Evolutionary conservation across 2,888 invertebrate species (phyloP).

Genomic region (Trachelus stipa): DNA sequence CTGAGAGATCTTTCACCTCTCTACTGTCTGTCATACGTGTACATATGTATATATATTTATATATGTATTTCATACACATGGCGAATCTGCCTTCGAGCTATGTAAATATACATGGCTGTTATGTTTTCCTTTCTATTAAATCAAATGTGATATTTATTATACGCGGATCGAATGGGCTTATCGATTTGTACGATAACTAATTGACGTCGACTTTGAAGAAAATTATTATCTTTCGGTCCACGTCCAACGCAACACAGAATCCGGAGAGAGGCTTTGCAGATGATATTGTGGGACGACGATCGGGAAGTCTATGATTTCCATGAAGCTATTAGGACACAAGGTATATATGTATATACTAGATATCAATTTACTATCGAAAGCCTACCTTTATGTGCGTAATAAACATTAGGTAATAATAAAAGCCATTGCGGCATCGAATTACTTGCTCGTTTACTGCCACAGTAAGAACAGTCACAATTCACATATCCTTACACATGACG

Average conservation of each 20-base stretch:
- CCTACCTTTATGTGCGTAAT: conserved; percentile 44
- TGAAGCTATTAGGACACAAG: conserved; percentile 7
- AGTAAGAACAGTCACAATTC: neutral
- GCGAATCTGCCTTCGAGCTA: neutral
- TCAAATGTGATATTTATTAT: neutral
- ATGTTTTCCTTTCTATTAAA: neutral
- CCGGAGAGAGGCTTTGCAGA: neutral
- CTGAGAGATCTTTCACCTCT: neutral
- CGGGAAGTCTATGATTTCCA: conserved; percentile 6
- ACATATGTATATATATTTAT: too few relatives aligned
- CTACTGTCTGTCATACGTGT: neutral
- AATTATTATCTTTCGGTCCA: neutral
- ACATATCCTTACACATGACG: neutral
- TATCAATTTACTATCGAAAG: conserved; percentile 40
- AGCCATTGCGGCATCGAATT: conserved; percentile 28
- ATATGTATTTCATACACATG: neutral
- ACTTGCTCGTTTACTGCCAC: conserved; percentile 12
- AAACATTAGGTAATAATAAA: conserved; percentile 42
- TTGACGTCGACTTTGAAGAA: neutral
- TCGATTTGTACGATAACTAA: neutral
- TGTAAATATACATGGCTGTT: neutral
- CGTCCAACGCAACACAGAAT: neutral
- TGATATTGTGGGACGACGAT: neutral
- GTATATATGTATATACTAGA: conserved; percentile 9
- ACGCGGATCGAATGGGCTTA: neutral